Evolutionary conservation across 1,140 invertebrate species (phyloP), one percentile per base, ranked within the genome.

Genomic region (Drosophila chauvacae): DNA sequence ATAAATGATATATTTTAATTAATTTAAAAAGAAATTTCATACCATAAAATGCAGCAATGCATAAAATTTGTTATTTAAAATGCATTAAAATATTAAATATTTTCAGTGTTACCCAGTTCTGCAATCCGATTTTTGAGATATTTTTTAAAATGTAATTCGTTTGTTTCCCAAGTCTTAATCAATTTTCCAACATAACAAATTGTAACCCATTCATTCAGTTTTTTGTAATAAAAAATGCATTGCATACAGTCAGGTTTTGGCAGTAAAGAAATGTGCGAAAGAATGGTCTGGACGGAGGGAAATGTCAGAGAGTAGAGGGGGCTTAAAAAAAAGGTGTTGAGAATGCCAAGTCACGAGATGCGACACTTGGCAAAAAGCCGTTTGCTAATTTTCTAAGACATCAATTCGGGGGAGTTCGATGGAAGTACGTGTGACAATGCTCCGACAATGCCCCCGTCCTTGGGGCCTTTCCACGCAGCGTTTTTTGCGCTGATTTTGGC

Each of bases 351-450:
- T 78, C 74, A 77, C 56, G 55, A 44, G 73, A 59, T 53, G 50
- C 30, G 51, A 47, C 42, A 44, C 45, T 48, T 60, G 56, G 57
- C 47, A 50, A 50, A 50, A 55, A 69, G 65, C 47, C 53, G 68
- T 71, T 61, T 81, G 84, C 84, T 88, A 88, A 88, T 88, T 88
- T 88, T 88, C 84, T 90, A 90, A 88, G 84, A 85, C 84, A 88
- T 88, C 84, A 85, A 90, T 88, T 90, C 73, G 44, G n/a, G 58
- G 58, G 55, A 59, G 45, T 76, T 56, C 70, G 41, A 50, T 44
- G 65, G 53, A 87, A 87, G 75, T 90, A 88, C 84, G 84, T 88
- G 84, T 88, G 84, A 88, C 81, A 88, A 88, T 90, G 85, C 53
- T 71, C 26, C 39, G 45, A 10, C 45, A 18, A 13, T 28, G 26